A percentile compares a stretch with the other conserved stretches of the same genome.
These are phyloP conservation scores for Vesta saturnalis DNA, from an alignment of 2,888 invertebrate species.

Conservation along the genomic window DNA sequence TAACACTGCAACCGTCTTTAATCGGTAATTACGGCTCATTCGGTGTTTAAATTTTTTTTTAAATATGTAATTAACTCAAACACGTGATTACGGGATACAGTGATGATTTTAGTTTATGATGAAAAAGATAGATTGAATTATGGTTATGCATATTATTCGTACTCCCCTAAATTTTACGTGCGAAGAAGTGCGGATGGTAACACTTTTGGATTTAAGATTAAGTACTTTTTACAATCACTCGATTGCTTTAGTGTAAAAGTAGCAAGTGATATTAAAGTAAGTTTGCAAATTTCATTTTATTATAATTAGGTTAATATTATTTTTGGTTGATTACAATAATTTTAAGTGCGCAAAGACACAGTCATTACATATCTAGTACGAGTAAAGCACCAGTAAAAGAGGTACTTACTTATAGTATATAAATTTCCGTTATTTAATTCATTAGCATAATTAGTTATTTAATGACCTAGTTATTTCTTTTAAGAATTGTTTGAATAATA, in stretches of 20 bases:
- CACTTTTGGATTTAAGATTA: slow-evolving; percentile 55
- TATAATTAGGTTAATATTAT: neutral
- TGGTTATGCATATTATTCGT: slow-evolving; percentile 47
- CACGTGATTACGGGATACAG: slow-evolving; percentile 21
- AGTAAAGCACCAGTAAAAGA: slow-evolving; percentile 10
- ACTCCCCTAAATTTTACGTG: slow-evolving; percentile 55
- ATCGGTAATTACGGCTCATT: neutral
- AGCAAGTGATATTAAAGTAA: slow-evolving; percentile 45
- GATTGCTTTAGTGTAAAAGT: slow-evolving; percentile 47
- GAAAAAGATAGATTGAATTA: slow-evolving; percentile 32
- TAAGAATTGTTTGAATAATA: neutral
- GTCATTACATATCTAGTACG: slow-evolving; percentile 29
- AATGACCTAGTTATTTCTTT: neutral
- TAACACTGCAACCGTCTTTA: neutral
- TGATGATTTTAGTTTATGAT: slow-evolving; percentile 45
- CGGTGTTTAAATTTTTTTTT: neutral
- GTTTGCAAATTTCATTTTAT: too few relatives aligned
- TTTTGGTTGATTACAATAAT: neutral
- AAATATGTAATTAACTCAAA: slow-evolving; percentile 5
- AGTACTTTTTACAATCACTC: slow-evolving; percentile 51
- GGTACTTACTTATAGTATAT: neutral
- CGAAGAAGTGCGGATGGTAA: slow-evolving; percentile 52
- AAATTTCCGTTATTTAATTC: slow-evolving; percentile 23
- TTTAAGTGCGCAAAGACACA: slow-evolving; percentile 5
- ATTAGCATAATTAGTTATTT: slow-evolving; percentile 19